Conservation (phyloP, 2,888 invertebrate genomes). For the Ctenicera cuprea region DNA sequence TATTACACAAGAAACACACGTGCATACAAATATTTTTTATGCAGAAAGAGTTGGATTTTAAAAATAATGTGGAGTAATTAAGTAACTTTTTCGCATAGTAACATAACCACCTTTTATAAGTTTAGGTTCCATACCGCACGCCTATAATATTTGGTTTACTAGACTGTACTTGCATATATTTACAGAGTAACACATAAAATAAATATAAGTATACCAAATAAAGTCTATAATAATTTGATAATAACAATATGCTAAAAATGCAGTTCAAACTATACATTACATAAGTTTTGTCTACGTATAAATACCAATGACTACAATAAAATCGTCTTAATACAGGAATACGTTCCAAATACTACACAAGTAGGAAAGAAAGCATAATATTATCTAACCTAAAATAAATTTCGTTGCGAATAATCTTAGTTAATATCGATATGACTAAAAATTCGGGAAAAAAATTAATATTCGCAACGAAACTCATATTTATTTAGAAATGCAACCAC, state of each 20-base stretch:
- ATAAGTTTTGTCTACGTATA: conserved; percentile 32
- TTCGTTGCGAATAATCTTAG: conserved; percentile 1
- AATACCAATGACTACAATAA: conserved; percentile 40
- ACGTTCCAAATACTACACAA: conserved; percentile 28
- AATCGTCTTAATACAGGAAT: conserved; percentile 7
- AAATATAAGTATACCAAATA: conserved; percentile 46
- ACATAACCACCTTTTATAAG: conserved; percentile 5
- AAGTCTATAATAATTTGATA: conserved; percentile 35
- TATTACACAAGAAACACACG: too few relatives aligned
- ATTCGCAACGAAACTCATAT: conserved; percentile 16
- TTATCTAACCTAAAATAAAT: conserved; percentile 14
- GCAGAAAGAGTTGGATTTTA: too few relatives aligned
- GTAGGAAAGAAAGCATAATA: conserved; percentile 12
- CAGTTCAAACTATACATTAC: conserved; percentile 40
- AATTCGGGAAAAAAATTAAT: conserved; percentile 9
- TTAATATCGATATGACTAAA: background rate
- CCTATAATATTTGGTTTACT: conserved; percentile 70
- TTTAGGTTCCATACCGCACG: conserved; percentile 29
- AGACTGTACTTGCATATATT: conserved; percentile 68
- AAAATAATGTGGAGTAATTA: too few relatives aligned
- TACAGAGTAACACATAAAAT: conserved; percentile 47
- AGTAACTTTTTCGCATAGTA: too few relatives aligned
- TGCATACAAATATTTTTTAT: too few relatives aligned
- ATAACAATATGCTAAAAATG: conserved; percentile 41
- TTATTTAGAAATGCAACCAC: conserved; percentile 11